Evolutionary conservation across 2,888 invertebrate genomes (phyloP), one percentile per base, ranked within the genome.

Genomic region (Cancer borealis): DNA sequence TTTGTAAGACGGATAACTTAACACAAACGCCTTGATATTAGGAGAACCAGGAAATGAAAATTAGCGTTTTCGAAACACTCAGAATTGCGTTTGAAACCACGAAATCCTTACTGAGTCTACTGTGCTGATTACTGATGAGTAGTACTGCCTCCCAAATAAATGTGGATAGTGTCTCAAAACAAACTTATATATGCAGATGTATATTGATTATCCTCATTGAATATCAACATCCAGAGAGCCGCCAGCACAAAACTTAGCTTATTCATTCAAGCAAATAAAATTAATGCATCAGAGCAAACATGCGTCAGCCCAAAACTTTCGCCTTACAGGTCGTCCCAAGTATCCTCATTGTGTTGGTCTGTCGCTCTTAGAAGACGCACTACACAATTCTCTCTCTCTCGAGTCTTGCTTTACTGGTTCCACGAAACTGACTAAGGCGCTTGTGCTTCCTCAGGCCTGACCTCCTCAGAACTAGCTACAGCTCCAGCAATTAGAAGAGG

Each of bases 401-500:
- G 73, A 84, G 14, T 84, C 84, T 84, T 39, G 39, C 39, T 84
- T 84, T 84, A 84, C 39, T 84, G 84, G 39, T 14, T 39, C 12
- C 84, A 12, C 84, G 84, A 84, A 30, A 84, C 17, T 84, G 84
- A 73, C 84, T 30, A 84, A 30, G 30, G 39, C 84, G 12, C 84
- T 3, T 39, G 39, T 84, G 84, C 84, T 84, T 84, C 39, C 84
- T n/a, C 14, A 10, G 10, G 84, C 84, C 39, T 39, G 84, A 39
- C 39, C n/a, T 84, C 39, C 84, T 39, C 84, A 30, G 39, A 84
- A 39, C 39, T 84, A 84, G 39, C 12, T 39, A 84, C 84, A 39
- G 39, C 8, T 84, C 84, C 39, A 39, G 30, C 84, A 84, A 84
- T 84, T 84, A 84, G 84, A 84, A n/a, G 84, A 84, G 84, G 84